Conservation (phyloP, 2,113 vertebrate genomes). For the Chitala chitala region DNA sequence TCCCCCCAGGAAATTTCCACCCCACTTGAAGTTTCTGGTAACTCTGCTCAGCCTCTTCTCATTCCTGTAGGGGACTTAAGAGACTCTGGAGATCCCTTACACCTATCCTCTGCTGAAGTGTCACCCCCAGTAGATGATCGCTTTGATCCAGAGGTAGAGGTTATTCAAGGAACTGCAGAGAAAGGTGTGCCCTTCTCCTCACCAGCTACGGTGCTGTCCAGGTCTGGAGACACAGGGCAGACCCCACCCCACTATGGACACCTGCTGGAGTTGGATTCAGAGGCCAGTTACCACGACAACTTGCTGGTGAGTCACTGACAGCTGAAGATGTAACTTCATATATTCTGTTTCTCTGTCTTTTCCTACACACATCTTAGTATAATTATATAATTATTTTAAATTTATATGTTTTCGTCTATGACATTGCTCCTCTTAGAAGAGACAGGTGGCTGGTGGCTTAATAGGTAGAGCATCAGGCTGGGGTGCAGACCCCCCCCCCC, state of each 20-base stretch:
- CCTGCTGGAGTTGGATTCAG: conserved; percentile 70
- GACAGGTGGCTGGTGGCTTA: too few species aligned
- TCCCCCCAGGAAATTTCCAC: conserved; percentile 41
- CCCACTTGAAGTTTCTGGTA: conserved; percentile 33
- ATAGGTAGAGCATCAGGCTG: too few species aligned
- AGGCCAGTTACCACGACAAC: conserved; percentile 85
- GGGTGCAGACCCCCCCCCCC: too few species aligned
- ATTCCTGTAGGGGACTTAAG: conserved; percentile 47
- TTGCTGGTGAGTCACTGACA: conserved; percentile 73
- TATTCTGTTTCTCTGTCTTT: neutral
- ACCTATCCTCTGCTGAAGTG: conserved; percentile 41
- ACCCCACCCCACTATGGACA: conserved; percentile 68
- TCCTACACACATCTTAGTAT: neutral
- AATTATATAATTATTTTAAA: neutral
- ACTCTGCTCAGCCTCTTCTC: conserved; percentile 44
- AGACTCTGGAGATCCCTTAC: conserved; percentile 40
- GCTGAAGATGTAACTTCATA: neutral
- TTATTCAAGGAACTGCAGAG: conserved; percentile 59
- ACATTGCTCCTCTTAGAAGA: too few species aligned
- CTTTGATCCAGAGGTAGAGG: conserved; percentile 37
- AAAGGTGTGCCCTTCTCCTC: conserved; percentile 78
- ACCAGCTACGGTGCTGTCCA: conserved; percentile 81
- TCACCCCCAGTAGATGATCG: conserved; percentile 28
- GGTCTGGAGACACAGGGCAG: conserved; percentile 81
- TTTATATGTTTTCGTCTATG: too few species aligned